Percentiles rank a stretch among this genome's conserved stretches.
These are phyloP conservation scores for Acronicta aceris DNA, from an alignment of 2,888 invertebrate genomes.

Conservation along the genomic window DNA sequence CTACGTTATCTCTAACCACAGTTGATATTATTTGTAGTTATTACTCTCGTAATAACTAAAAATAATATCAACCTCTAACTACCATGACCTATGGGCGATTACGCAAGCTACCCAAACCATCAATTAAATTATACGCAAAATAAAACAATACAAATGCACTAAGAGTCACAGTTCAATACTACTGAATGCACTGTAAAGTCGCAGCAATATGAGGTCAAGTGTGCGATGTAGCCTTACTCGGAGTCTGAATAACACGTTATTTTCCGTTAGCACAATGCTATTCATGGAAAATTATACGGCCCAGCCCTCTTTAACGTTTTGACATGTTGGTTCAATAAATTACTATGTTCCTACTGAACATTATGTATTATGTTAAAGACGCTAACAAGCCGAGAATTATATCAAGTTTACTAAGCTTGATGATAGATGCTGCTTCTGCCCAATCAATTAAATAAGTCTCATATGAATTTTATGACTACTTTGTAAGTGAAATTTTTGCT, in stretches of 20 bases:
- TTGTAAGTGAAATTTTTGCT: too few species aligned
- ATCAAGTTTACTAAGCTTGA: not conserved
- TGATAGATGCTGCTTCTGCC: too few species aligned
- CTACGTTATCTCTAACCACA: too few species aligned
- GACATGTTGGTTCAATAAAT: slow-evolving; percentile 12
- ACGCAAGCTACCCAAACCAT: too few species aligned
- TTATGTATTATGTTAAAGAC: not conserved
- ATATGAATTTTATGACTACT: too few species aligned
- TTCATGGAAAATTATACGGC: slow-evolving; percentile 23
- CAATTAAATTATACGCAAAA: too few species aligned
- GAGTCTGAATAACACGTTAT: slow-evolving; percentile 25
- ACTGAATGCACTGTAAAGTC: slow-evolving; percentile 6
- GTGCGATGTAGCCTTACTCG: slow-evolving; percentile 18
- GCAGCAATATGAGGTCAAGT: slow-evolving; percentile 33
- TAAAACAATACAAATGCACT: too few species aligned
- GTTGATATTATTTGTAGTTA: too few species aligned
- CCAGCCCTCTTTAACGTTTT: not conserved
- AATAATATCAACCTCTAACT: too few species aligned
- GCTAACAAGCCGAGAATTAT: not conserved
- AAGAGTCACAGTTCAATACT: not conserved
- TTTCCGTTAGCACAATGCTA: slow-evolving; percentile 24
- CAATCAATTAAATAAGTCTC: not conserved
- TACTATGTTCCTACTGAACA: not conserved
- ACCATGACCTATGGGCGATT: too few species aligned
- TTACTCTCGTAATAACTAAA: too few species aligned